Evolutionary conservation across 2,797 vertebrate species (phyloP).

Genomic region (Channallabes apus): DNA sequence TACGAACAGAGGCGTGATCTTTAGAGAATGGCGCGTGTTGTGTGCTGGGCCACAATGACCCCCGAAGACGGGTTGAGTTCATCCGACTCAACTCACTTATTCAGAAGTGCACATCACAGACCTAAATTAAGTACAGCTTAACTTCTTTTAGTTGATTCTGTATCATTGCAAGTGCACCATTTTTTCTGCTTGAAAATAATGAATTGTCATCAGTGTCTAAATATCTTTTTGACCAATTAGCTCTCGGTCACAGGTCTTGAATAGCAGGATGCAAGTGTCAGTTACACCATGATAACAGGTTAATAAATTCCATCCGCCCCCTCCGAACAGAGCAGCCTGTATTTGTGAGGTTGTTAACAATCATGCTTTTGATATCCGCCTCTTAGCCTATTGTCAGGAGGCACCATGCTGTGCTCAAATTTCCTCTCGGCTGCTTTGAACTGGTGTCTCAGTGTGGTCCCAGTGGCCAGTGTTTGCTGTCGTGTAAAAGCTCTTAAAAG

Average conservation of each 20-base stretch:
- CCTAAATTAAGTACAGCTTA: neutral
- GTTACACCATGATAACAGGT: slow-evolving; percentile 1
- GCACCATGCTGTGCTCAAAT: slow-evolving; percentile 30
- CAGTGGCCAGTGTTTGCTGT: slow-evolving; percentile 15
- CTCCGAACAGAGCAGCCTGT: slow-evolving; percentile 28
- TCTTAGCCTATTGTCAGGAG: slow-evolving; percentile 27
- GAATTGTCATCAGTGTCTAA: neutral
- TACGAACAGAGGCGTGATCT: slow-evolving; percentile 38
- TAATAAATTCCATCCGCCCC: slow-evolving; percentile 9
- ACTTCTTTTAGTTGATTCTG: neutral
- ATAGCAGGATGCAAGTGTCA: slow-evolving; percentile 25
- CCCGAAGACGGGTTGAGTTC: slow-evolving; percentile 48
- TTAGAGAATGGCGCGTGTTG: slow-evolving; percentile 51
- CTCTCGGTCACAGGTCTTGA: neutral
- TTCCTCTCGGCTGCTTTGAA: slow-evolving; percentile 42
- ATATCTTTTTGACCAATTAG: neutral
- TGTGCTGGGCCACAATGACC: slow-evolving; percentile 34
- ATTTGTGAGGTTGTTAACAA: slow-evolving; percentile 43
- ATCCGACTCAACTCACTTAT: slow-evolving; percentile 15
- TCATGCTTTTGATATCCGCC: slow-evolving; percentile 23
- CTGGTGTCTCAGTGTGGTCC: neutral
- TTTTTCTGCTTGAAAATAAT: neutral
- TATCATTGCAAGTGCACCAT: neutral
- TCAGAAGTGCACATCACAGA: neutral
- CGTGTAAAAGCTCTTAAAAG: slow-evolving; percentile 4